Evolutionary conservation across 1,140 invertebrate species (phyloP).

Genomic region (Camponotus vicinus): DNA sequence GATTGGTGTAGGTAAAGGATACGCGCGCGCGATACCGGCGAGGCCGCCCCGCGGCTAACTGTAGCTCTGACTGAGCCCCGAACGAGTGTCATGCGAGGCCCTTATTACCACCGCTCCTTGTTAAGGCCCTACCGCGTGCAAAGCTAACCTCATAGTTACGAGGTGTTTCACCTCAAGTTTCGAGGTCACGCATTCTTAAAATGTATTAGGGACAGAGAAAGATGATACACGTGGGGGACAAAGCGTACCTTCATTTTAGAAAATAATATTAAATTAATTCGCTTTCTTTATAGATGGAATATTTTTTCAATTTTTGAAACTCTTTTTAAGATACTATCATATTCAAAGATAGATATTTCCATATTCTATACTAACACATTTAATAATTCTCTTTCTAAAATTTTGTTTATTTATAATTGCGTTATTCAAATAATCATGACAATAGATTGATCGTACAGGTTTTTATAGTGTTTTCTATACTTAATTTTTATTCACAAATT

Average conservation of each 20-base stretch:
- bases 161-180: constrained; percentile 32
- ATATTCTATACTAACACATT: neutral
- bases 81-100: constrained; percentile 29
- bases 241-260: no score
- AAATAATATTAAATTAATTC: no score
- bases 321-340: neutral
- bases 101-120: constrained; percentile 33
- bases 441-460: neutral
- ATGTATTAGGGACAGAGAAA: constrained; percentile 1
- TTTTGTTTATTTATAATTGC: neutral
- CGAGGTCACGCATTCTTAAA: constrained; percentile 27
- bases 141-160: constrained; percentile 21
- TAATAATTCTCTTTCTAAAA: neutral
- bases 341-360: neutral
- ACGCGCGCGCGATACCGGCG: neutral
- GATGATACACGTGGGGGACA: neutral
- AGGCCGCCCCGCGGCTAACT: neutral
- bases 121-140: constrained; percentile 9
- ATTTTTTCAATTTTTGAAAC: no score
- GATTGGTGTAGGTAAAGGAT: constrained; percentile 32
- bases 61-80: neutral
- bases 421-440: no score
- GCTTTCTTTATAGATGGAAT: no score
- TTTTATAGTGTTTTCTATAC: neutral
- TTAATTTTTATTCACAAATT: neutral